Percentiles rank a stretch among this genome's conserved stretches.
Conservation (phyloP, 2,113 vertebrate species). For the Camelus bactrianus region DNA sequence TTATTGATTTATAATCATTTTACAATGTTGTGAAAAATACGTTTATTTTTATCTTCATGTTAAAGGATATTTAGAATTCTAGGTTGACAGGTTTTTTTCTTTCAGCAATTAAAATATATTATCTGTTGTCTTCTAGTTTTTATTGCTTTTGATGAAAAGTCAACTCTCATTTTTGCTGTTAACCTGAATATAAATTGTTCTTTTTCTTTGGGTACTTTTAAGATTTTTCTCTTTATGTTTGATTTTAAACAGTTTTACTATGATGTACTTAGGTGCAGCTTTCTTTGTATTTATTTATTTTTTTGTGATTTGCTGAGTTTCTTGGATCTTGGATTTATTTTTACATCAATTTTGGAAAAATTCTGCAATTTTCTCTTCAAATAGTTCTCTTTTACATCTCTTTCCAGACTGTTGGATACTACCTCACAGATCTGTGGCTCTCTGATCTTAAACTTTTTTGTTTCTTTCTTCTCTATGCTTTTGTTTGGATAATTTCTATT, state of each 20-base stretch:
- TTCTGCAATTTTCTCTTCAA: not conserved
- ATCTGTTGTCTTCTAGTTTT: not conserved
- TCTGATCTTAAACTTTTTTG: not conserved
- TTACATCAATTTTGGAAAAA: conserved; percentile 9
- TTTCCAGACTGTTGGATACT: not conserved
- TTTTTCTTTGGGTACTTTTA: not conserved
- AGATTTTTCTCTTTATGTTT: not conserved
- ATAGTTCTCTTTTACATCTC: not conserved
- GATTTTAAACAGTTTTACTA: not conserved
- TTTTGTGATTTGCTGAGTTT: not conserved
- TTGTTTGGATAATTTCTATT: conserved; percentile 11
- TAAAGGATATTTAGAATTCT: conserved; percentile 24
- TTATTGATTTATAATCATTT: too few relatives aligned
- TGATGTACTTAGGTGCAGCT: not conserved
- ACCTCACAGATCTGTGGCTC: not conserved
- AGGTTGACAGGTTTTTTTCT: not conserved
- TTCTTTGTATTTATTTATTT: conserved; percentile 6
- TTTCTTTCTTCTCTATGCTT: not conserved
- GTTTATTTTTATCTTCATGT: not conserved
- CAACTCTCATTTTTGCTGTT: not conserved
- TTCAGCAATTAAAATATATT: not conserved
- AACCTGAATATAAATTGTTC: not conserved
- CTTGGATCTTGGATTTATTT: not conserved
- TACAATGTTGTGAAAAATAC: too few relatives aligned
- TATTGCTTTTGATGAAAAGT: not conserved